Percentiles rank a stretch among this genome's conserved stretches.
Evolutionary conservation across 2,797 vertebrate species (phyloP).

Genomic region (Enoplosus armatus): DNA sequence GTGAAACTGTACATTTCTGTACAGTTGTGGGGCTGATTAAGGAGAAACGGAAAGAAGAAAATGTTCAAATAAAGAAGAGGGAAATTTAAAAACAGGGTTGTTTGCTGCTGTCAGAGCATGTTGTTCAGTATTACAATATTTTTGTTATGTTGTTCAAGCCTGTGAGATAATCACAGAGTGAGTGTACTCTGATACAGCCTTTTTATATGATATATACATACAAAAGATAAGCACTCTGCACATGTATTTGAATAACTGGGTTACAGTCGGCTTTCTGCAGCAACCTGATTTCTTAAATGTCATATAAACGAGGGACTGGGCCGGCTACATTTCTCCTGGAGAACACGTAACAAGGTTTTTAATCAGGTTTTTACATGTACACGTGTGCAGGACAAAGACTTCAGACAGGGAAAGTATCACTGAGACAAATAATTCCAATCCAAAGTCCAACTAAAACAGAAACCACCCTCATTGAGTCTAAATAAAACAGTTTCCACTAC

Average conservation of each 20-base stretch:
- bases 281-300: background rate
- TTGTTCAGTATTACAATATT: background rate
- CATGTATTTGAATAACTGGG: background rate
- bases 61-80: conserved; percentile 10
- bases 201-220: background rate
- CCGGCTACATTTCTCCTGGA: background rate
- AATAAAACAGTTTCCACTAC: background rate
- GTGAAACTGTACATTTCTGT: background rate
- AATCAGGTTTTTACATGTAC: background rate
- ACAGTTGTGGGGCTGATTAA: conserved; percentile 1
- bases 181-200: background rate
- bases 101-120: background rate
- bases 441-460: background rate
- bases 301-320: background rate
- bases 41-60: conserved; percentile 7
- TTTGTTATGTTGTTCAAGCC: background rate
- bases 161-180: background rate
- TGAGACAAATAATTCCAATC: background rate
- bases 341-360: background rate
- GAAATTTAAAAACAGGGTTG: background rate
- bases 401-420: background rate
- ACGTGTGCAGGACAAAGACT: background rate
- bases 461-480: background rate
- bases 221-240: background rate
- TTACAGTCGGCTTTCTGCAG: background rate